Conservation (phyloP, 2,113 vertebrate genomes). For the Rutilus rutilus region DNA sequence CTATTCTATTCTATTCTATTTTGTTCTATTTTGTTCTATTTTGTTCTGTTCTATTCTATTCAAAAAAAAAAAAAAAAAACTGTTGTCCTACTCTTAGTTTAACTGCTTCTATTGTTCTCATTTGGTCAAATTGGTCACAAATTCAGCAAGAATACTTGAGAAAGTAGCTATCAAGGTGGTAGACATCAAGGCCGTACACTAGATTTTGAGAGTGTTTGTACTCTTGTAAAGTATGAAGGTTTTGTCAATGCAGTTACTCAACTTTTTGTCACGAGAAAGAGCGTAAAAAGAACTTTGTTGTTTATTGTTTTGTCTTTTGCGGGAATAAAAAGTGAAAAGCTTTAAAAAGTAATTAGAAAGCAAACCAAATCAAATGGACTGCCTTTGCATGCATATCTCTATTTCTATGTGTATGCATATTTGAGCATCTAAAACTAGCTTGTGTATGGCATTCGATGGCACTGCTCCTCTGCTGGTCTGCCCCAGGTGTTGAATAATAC, state of each 20-base stretch:
- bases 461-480: neutral
- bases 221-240: neutral
- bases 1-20: no score
- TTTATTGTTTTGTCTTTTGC: neutral
- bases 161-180: neutral
- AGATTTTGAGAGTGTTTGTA: neutral
- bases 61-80: no score
- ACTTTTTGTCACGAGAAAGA: neutral
- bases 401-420: neutral
- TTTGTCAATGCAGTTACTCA: neutral
- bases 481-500: slow-evolving; percentile 32
- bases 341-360: slow-evolving; percentile 6
- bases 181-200: neutral
- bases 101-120: no score
- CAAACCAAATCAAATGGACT: neutral
- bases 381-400: neutral
- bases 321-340: neutral
- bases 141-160: neutral
- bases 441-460: neutral
- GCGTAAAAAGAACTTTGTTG: neutral
- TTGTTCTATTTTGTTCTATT: no score
- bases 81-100: no score
- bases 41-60: no score
- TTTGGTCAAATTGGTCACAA: neutral
- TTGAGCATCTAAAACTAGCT: neutral